Percentiles rank a stretch among this genome's conserved stretches.
These are phyloP conservation scores for Periophthalmodon schlosseri DNA, from an alignment of 2,113 vertebrate genomes.

Conservation along the genomic window DNA sequence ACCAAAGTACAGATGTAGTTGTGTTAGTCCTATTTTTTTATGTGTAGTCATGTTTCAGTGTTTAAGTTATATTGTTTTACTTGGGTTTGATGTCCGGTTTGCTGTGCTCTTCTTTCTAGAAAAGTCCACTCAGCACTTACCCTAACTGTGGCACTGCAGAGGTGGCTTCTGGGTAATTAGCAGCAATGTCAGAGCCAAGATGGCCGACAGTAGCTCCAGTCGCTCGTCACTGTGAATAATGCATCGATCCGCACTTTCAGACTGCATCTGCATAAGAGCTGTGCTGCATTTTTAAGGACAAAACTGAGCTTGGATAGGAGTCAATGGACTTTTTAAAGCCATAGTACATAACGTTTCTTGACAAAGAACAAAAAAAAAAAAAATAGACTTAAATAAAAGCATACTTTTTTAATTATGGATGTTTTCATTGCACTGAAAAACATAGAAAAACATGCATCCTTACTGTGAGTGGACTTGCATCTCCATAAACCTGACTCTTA, in stretches of 20 bases:
- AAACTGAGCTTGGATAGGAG: not conserved
- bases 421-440: too few relatives aligned
- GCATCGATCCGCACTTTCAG: not conserved
- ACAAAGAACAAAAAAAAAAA: too few relatives aligned
- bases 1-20: too few relatives aligned
- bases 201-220: constrained; percentile 22
- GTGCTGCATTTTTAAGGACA: not conserved
- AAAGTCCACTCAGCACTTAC: constrained; percentile 71
- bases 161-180: constrained; percentile 52
- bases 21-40: too few relatives aligned
- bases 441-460: too few relatives aligned
- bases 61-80: too few relatives aligned
- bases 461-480: too few relatives aligned
- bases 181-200: constrained; percentile 36
- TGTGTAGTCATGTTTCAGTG: too few relatives aligned
- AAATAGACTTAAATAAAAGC: too few relatives aligned
- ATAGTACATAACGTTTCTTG: not conserved
- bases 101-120: constrained; percentile 10
- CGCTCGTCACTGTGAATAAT: constrained; percentile 8
- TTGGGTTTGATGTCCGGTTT: too few relatives aligned
- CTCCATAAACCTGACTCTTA: too few relatives aligned
- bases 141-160: constrained; percentile 65
- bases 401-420: too few relatives aligned
- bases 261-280: not conserved
- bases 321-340: not conserved